phyloP scores from a whole-genome alignment of 2,888 invertebrate species.

The Panorpa germanica region DNA sequence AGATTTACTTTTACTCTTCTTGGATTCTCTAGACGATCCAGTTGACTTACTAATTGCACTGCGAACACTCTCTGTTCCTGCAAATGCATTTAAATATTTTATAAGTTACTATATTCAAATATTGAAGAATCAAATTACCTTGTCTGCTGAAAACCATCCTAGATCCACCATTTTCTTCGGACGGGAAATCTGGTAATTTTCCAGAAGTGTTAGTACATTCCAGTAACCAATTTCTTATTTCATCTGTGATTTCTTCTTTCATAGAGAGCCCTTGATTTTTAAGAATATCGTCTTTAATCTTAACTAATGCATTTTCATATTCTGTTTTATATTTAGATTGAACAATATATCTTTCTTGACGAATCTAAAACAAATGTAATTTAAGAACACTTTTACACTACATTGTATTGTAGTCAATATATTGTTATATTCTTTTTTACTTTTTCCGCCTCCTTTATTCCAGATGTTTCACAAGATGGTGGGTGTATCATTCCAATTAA shows the following conservation, averaged over 20 bases:
- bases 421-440: conserved; percentile 20
- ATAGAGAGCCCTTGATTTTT: conserved; percentile 54
- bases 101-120: conserved; percentile 14
- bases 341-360: conserved; percentile 35
- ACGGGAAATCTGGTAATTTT: conserved; percentile 80
- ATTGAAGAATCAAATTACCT: conserved; percentile 23
- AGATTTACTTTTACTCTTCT: conserved; percentile 56
- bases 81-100: conserved; percentile 21
- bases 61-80: conserved; percentile 61
- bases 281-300: conserved; percentile 41
- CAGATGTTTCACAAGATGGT: too few species aligned
- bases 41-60: conserved; percentile 66
- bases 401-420: background rate
- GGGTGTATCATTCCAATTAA: conserved; percentile 65
- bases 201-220: conserved; percentile 67
- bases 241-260: conserved; percentile 72
- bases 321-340: conserved; percentile 49
- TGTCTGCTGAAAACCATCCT: conserved; percentile 64
- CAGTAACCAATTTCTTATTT: conserved; percentile 73
- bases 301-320: conserved; percentile 46
- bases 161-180: conserved; percentile 81
- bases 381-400: conserved; percentile 9
- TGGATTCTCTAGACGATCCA: conserved; percentile 60
- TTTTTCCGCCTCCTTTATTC: conserved; percentile 22
- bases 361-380: conserved; percentile 19